Conservation (phyloP, 2,113 vertebrate genomes). For the Hypocryptadius cinnamomeus region DNA sequence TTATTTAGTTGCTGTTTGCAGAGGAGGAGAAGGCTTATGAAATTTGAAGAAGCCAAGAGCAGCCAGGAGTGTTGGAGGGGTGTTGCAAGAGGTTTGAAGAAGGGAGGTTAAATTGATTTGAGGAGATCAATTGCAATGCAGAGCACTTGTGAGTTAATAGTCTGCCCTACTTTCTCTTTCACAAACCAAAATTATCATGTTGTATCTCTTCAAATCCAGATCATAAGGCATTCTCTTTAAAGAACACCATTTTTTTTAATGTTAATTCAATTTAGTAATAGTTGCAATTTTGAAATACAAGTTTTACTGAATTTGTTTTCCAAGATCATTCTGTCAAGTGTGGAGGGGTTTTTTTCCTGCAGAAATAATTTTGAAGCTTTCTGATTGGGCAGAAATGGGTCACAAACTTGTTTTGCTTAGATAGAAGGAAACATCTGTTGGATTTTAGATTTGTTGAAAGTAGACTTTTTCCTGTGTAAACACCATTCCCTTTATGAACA, state of each 20-base stretch:
- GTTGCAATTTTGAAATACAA: neutral
- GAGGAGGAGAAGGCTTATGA: neutral
- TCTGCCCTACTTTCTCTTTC: neutral
- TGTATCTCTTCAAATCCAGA: neutral
- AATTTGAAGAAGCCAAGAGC: neutral
- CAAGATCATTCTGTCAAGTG: neutral
- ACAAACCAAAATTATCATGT: neutral
- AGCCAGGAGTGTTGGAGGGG: neutral
- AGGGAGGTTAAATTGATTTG: neutral
- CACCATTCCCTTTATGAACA: constrained; percentile 60
- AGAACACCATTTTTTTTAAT: neutral
- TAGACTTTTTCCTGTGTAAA: constrained; percentile 67
- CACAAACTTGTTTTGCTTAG: constrained; percentile 51
- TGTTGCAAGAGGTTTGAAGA: neutral
- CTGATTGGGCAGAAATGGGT: neutral
- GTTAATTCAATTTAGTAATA: neutral
- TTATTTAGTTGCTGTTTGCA: neutral
- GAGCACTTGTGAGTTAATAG: neutral
- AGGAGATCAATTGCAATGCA: neutral
- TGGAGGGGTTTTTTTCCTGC: neutral
- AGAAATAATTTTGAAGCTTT: neutral
- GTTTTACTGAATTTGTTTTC: neutral
- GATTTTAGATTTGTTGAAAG: constrained; percentile 59
- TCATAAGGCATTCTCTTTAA: neutral
- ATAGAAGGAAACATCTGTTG: constrained; percentile 74